Percentiles rank a stretch among this genome's conserved stretches.
Conservation (phyloP, 2,888 invertebrate species). For the Oscheius sp. region DNA sequence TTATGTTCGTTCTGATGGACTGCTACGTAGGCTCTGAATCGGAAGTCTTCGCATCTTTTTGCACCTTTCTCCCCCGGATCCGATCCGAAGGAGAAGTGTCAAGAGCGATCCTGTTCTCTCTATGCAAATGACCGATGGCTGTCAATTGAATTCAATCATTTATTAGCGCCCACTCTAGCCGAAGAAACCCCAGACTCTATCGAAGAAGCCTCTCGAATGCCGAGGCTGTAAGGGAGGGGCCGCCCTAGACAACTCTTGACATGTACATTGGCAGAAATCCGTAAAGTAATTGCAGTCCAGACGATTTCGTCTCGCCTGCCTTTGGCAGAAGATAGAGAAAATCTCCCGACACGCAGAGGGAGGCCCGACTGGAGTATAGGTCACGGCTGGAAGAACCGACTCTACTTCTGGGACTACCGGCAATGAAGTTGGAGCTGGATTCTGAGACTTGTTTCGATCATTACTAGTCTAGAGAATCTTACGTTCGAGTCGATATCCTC, state of each 20-base stretch:
- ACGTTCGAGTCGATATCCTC: conserved; percentile 16
- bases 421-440: conserved; percentile 5
- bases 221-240: neutral
- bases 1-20: conserved; percentile 17
- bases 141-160: conserved; percentile 1
- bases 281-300: conserved; percentile 19
- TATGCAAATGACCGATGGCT: too few relatives aligned
- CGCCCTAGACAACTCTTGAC: neutral
- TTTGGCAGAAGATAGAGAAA: conserved; percentile 18
- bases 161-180: neutral
- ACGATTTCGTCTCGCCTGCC: neutral
- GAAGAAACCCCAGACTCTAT: conserved; percentile 13
- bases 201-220: conserved; percentile 10
- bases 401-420: neutral
- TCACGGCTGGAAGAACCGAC: conserved; percentile 2
- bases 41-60: too few relatives aligned
- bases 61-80: too few relatives aligned
- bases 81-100: too few relatives aligned
- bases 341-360: conserved; percentile 5
- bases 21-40: too few relatives aligned
- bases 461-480: neutral
- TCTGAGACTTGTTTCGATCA: neutral
- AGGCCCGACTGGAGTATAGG: neutral
- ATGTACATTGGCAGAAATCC: conserved; percentile 20
- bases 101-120: too few relatives aligned